These are phyloP conservation scores for Brachionus plicatilis DNA, from an alignment of 1,140 invertebrate species.

Conservation along the genomic window DNA sequence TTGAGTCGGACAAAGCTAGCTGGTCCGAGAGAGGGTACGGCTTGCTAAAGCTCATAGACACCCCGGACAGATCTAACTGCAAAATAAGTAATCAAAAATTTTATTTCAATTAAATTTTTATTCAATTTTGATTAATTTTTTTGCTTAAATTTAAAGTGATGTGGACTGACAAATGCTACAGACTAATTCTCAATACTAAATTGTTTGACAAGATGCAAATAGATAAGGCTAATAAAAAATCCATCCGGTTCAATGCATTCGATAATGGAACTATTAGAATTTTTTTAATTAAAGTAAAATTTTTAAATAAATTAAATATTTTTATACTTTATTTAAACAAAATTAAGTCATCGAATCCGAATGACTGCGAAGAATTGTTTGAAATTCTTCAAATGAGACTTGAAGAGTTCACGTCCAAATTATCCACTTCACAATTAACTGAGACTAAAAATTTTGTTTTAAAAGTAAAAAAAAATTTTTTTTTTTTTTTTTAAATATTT, in stretches of 20 bases:
- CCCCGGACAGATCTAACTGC: not conserved
- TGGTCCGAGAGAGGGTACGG: slow-evolving; percentile 35
- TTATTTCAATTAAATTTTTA: not conserved
- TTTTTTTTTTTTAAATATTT: not conserved
- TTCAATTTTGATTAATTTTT: not conserved
- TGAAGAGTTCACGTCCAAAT: not conserved
- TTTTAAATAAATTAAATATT: not conserved
- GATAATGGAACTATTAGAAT: slow-evolving; percentile 30
- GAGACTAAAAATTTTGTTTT: not conserved
- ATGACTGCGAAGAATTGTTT: slow-evolving; percentile 23
- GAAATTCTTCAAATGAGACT: not conserved
- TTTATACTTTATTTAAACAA: not conserved
- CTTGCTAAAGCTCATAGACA: slow-evolving; percentile 5
- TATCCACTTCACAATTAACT: not conserved
- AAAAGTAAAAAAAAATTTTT: not conserved
- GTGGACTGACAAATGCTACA: slow-evolving; percentile 35
- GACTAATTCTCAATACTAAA: slow-evolving; percentile 26
- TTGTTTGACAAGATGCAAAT: slow-evolving; percentile 33
- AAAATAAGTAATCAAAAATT: not conserved
- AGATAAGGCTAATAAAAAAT: slow-evolving; percentile 17
- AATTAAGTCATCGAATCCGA: not conserved
- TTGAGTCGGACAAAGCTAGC: not conserved
- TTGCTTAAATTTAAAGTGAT: not conserved
- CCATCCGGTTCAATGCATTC: slow-evolving; percentile 4
- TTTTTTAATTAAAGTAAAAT: slow-evolving; percentile 30